Conservation (phyloP, 2,797 vertebrate species). For the Alosa sapidissima region DNA sequence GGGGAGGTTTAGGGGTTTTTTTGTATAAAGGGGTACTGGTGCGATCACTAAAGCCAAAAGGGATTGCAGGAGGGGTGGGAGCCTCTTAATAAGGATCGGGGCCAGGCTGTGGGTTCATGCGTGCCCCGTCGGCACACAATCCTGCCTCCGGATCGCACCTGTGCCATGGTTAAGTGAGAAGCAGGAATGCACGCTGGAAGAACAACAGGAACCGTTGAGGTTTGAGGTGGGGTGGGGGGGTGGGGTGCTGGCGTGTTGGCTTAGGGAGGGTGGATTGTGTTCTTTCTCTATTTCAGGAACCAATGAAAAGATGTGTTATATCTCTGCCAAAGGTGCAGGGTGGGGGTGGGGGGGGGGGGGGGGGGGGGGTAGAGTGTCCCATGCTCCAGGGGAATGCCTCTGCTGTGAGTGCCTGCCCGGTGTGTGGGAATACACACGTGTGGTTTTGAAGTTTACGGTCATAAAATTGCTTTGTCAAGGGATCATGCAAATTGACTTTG, state of each 20-base stretch:
- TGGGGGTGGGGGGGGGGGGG: background rate
- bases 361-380: conserved; percentile 42
- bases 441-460: background rate
- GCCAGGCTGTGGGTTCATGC: conserved; percentile 55
- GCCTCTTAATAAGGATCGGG: conserved; percentile 66
- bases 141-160: conserved; percentile 68
- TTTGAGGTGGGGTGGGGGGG: background rate
- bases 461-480: conserved; percentile 19
- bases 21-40: conserved; percentile 66
- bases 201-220: conserved; percentile 58
- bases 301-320: conserved; percentile 25
- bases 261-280: conserved; percentile 11
- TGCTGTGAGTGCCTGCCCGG: conserved; percentile 19
- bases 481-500: conserved; percentile 49
- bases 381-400: conserved; percentile 46
- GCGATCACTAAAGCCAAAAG: conserved; percentile 57
- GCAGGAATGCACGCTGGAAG: conserved; percentile 69
- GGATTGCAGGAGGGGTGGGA: conserved; percentile 49
- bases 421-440: background rate
- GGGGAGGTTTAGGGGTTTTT: conserved; percentile 54
- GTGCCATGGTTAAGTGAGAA: conserved; percentile 74
- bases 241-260: conserved; percentile 8
- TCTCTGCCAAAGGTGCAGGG: conserved; percentile 15
- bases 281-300: background rate
- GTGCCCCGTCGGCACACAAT: conserved; percentile 56